Conservation (phyloP, 2,888 invertebrate genomes). For the Polyommatus iphigenia region DNA sequence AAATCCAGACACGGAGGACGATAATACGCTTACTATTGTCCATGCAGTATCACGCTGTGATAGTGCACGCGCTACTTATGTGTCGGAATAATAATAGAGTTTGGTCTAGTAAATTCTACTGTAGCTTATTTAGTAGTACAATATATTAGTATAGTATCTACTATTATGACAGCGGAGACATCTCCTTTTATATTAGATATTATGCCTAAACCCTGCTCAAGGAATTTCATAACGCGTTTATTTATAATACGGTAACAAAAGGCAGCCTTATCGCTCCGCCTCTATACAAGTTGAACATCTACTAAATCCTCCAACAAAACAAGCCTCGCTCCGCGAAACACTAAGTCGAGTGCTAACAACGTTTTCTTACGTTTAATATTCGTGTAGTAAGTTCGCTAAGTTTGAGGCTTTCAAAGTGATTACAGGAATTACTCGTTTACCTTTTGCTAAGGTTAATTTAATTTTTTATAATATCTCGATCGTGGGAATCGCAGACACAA, state of each 20-base stretch:
- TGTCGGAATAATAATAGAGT: too few relatives aligned
- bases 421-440: not conserved
- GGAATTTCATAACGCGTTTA: slow-evolving; percentile 7
- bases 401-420: not conserved
- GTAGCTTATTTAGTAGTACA: not conserved
- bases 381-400: not conserved
- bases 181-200: not conserved
- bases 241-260: slow-evolving; percentile 11
- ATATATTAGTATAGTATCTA: not conserved
- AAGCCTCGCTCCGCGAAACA: not conserved
- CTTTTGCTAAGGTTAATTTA: too few relatives aligned
- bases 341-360: not conserved
- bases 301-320: slow-evolving; percentile 1
- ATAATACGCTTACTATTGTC: too few relatives aligned
- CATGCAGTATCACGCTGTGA: too few relatives aligned
- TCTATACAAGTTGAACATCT: slow-evolving; percentile 10
- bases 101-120: too few relatives aligned
- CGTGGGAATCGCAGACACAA: too few relatives aligned
- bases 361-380: slow-evolving; percentile 1
- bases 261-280: slow-evolving; percentile 3
- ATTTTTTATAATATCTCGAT: too few relatives aligned
- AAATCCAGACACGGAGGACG: too few relatives aligned
- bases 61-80: too few relatives aligned
- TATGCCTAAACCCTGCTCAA: not conserved
- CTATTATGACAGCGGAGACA: not conserved